phyloP scores from a whole-genome alignment of 2,113 vertebrate species.

The Falco punctatus region DNA sequence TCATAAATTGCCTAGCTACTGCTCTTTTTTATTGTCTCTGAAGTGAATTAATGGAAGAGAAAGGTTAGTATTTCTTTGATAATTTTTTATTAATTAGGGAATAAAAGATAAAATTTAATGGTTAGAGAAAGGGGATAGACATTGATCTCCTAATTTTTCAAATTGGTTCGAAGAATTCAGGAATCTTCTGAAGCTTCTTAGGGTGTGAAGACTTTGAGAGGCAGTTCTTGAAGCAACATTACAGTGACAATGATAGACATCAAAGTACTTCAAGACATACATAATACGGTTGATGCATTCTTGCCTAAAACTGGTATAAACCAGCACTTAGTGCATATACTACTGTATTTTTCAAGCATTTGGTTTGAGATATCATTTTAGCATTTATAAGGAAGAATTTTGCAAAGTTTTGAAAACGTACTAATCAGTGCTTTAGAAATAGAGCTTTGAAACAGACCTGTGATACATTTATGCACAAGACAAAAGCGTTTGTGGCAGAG shows the following conservation, averaged over 20 bases:
- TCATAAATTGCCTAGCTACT: neutral
- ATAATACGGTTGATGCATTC: neutral
- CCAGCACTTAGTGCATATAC: accelerated
- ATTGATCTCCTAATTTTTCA: neutral
- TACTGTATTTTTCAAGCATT: neutral
- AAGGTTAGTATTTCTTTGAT: neutral
- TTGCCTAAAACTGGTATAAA: neutral
- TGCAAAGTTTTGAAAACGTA: neutral
- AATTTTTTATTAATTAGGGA: neutral
- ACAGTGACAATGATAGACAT: neutral
- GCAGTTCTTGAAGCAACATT: neutral
- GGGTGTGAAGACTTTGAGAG: neutral
- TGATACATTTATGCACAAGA: neutral
- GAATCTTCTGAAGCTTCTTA: neutral
- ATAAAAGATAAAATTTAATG: neutral
- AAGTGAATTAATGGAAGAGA: neutral
- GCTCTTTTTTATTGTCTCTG: neutral
- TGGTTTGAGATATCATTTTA: neutral
- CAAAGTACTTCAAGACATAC: neutral
- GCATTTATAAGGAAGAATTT: neutral
- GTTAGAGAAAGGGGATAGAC: neutral
- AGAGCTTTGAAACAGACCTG: neutral
- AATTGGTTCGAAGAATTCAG: neutral
- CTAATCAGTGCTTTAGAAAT: neutral
- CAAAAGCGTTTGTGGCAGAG: neutral